These are phyloP conservation scores for Lottia gigantea DNA, from an alignment of 2,888 invertebrate species.

Conservation along the genomic window DNA sequence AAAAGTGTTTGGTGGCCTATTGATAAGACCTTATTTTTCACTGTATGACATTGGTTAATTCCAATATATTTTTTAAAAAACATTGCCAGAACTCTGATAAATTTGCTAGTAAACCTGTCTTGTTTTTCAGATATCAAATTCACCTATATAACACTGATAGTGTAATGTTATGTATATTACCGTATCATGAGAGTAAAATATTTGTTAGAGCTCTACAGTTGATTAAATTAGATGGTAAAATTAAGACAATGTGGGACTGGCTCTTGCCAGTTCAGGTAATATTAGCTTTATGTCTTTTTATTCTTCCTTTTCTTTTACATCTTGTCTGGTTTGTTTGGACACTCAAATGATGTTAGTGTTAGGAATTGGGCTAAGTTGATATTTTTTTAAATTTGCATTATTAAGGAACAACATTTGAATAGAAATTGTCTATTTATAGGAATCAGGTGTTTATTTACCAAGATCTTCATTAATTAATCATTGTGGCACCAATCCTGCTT, in stretches of 20 bases:
- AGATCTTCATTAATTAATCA: slow-evolving; percentile 80
- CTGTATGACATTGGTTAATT: too few species aligned
- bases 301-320: too few species aligned
- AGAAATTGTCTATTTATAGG: slow-evolving; percentile 60
- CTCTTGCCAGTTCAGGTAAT: slow-evolving; percentile 75
- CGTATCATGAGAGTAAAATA: slow-evolving; percentile 92
- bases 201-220: slow-evolving; percentile 86
- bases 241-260: slow-evolving; percentile 68
- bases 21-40: too few species aligned
- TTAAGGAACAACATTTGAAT: too few species aligned
- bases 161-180: slow-evolving; percentile 83
- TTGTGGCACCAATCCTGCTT: slow-evolving; percentile 75
- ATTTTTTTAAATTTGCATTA: too few species aligned
- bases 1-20: too few species aligned
- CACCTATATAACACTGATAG: slow-evolving; percentile 88
- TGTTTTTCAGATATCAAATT: slow-evolving; percentile 78
- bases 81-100: too few species aligned
- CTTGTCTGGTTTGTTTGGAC: too few species aligned
- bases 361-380: too few species aligned
- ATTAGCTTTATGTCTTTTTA: background rate
- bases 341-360: too few species aligned
- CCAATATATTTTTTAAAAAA: too few species aligned
- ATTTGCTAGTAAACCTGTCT: background rate
- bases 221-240: slow-evolving; percentile 71
- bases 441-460: slow-evolving; percentile 79